A percentile compares a stretch with the other conserved stretches of the same genome.
These are phyloP conservation scores for Spheniscus mendiculus DNA, from an alignment of 2,113 vertebrate species.

Conservation along the genomic window DNA sequence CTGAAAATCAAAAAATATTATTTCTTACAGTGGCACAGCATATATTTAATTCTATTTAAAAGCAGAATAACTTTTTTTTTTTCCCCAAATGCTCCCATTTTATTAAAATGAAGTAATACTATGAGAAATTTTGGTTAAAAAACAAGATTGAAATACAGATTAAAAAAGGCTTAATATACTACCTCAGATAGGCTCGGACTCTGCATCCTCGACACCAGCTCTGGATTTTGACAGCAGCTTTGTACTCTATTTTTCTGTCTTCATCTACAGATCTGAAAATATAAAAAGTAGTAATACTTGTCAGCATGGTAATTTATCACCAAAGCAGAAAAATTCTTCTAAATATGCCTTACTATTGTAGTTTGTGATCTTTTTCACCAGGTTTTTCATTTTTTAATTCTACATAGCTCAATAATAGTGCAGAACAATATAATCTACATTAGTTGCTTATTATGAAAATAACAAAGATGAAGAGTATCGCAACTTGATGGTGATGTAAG, in stretches of 20 bases:
- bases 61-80: neutral
- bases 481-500: neutral
- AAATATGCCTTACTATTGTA: neutral
- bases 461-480: neutral
- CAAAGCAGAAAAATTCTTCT: neutral
- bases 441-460: neutral
- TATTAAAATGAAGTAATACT: neutral
- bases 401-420: neutral
- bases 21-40: neutral
- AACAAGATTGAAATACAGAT: neutral
- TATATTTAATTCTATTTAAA: neutral
- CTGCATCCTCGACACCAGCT: slow-evolving; percentile 87
- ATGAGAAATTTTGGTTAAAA: neutral
- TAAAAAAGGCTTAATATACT: neutral
- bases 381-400: neutral
- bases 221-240: slow-evolving; percentile 84
- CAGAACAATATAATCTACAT: neutral
- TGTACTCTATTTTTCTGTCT: slow-evolving; percentile 72
- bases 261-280: slow-evolving; percentile 78
- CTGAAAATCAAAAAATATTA: neutral
- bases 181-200: slow-evolving; percentile 87
- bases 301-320: neutral
- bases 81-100: neutral
- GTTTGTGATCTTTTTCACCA: neutral
- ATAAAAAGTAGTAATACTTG: neutral